These are phyloP conservation scores for Globodera ellingtonae DNA, from an alignment of 1,140 invertebrate species.

Conservation along the genomic window DNA sequence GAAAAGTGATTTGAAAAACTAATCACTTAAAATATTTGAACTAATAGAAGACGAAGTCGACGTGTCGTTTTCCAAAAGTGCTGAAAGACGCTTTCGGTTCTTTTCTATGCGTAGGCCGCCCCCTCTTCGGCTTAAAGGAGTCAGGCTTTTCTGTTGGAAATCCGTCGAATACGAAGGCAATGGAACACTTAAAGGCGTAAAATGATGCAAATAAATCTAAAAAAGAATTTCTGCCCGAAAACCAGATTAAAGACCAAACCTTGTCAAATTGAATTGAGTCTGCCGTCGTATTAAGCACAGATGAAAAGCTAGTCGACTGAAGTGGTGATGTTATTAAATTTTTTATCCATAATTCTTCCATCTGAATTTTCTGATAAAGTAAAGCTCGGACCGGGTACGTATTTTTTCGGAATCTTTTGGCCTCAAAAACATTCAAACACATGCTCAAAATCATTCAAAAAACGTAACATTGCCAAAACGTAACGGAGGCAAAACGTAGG, in stretches of 20 bases:
- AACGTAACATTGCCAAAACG: too few species aligned
- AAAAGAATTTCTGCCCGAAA: not conserved
- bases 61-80: not conserved
- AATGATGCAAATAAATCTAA: not conserved
- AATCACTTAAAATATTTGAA: not conserved
- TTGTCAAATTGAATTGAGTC: not conserved
- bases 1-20: not conserved
- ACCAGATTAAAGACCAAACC: not conserved
- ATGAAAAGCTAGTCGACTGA: not conserved
- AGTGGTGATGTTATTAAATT: not conserved
- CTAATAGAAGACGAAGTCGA: not conserved
- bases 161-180: not conserved
- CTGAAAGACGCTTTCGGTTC: not conserved
- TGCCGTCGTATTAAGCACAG: not conserved
- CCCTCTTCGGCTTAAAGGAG: not conserved
- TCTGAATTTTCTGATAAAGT: not conserved
- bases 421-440: too few species aligned
- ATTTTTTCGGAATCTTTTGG: too few species aligned
- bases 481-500: too few species aligned
- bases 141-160: not conserved
- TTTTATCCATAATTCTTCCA: not conserved
- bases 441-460: too few species aligned
- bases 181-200: not conserved
- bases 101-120: not conserved
- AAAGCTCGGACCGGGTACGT: too few species aligned